These are phyloP conservation scores for Himalopsyche phryganea DNA, from an alignment of 1,140 invertebrate species.

Conservation along the genomic window DNA sequence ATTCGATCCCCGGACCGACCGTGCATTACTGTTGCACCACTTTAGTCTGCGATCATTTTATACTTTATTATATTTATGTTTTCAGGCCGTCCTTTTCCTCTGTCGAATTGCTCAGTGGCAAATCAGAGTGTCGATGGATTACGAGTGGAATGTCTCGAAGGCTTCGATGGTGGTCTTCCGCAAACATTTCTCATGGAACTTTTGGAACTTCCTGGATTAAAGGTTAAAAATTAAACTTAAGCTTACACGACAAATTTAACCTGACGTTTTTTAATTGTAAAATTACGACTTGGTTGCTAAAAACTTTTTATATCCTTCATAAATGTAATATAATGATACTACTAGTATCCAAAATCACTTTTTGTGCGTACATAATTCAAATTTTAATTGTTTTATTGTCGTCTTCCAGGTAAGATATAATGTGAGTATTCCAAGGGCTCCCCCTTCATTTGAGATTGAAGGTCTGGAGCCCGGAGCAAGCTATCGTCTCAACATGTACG, in stretches of 20 bases:
- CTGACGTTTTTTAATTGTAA: no score
- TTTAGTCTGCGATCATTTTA: no score
- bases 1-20: no score
- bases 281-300: no score
- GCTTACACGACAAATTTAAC: no score
- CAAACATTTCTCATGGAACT: constrained; percentile 78
- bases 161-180: constrained; percentile 79
- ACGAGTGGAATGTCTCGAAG: constrained; percentile 74
- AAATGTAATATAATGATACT: no score
- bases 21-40: no score
- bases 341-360: no score
- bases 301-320: no score
- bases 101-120: constrained; percentile 83
- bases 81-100: constrained; percentile 77
- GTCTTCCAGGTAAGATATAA: constrained; percentile 46
- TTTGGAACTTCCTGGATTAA: constrained; percentile 58
- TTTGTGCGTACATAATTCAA: no score
- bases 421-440: constrained; percentile 52
- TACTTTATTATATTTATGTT: no score
- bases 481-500: constrained; percentile 73
- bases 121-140: constrained; percentile 82
- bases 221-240: constrained; percentile 33
- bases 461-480: constrained; percentile 74
- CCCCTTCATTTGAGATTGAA: constrained; percentile 68
- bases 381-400: background rate